These are phyloP conservation scores for Plagodis pulveraria DNA, from an alignment of 2,888 invertebrate species.

Conservation along the genomic window DNA sequence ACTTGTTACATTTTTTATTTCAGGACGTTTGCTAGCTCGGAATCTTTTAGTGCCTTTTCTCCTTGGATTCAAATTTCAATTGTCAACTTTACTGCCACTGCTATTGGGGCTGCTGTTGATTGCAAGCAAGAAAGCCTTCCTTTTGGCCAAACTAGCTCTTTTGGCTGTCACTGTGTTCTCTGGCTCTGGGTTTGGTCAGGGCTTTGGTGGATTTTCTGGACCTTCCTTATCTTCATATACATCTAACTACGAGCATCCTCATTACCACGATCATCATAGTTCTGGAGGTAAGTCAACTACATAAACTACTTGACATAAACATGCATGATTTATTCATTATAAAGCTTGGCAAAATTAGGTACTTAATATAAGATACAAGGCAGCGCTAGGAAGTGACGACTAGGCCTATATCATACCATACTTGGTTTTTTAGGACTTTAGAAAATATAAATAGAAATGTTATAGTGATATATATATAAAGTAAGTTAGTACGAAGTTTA, in stretches of 20 bases:
- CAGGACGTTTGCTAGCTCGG: slow-evolving; percentile 89
- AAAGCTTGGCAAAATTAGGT: too few relatives aligned
- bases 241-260: slow-evolving; percentile 57
- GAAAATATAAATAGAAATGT: too few relatives aligned
- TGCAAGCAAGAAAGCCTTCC: slow-evolving; percentile 90
- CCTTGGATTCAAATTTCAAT: slow-evolving; percentile 92
- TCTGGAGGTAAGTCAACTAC: slow-evolving; percentile 56
- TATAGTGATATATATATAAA: too few relatives aligned
- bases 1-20: slow-evolving; percentile 67
- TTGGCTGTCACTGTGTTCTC: slow-evolving; percentile 89
- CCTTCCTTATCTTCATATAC: slow-evolving; percentile 66
- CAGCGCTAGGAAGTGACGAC: too few relatives aligned
- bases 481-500: too few relatives aligned
- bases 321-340: neutral
- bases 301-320: neutral
- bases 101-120: slow-evolving; percentile 89
- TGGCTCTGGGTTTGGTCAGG: slow-evolving; percentile 73
- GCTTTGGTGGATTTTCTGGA: slow-evolving; percentile 46
- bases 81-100: slow-evolving; percentile 90
- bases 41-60: slow-evolving; percentile 91
- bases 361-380: too few relatives aligned
- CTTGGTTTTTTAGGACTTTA: too few relatives aligned
- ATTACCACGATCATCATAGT: slow-evolving; percentile 63
- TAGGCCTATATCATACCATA: too few relatives aligned
- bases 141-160: slow-evolving; percentile 90